These are phyloP conservation scores for Diachasma alloeum DNA, from an alignment of 1,140 invertebrate genomes.

Conservation along the genomic window DNA sequence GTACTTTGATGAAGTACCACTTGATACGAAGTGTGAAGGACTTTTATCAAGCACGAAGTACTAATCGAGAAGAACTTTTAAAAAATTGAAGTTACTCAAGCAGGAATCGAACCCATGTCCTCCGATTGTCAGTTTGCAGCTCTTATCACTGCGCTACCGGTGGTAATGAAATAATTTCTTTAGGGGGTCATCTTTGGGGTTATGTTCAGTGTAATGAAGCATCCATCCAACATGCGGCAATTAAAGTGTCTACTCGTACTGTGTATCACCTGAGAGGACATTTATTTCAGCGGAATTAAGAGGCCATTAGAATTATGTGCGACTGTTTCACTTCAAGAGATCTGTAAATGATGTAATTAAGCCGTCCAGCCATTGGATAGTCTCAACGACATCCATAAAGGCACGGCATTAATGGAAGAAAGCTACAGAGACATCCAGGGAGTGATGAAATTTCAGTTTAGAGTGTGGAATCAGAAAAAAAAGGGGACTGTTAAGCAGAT, in stretches of 20 bases:
- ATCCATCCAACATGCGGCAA: conserved; percentile 37
- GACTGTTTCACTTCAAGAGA: conserved; percentile 32
- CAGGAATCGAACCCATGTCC: no score
- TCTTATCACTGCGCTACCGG: background rate
- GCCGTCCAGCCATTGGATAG: conserved; percentile 31
- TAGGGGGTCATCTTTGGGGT: background rate
- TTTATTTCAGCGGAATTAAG: conserved; percentile 41
- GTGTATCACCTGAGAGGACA: conserved; percentile 55
- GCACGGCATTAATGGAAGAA: background rate
- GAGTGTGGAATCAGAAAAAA: background rate
- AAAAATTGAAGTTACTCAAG: no score
- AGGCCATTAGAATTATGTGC: conserved; percentile 32
- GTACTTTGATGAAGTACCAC: no score
- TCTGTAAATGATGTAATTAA: conserved; percentile 60
- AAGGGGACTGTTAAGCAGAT: background rate
- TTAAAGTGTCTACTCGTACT: conserved; percentile 56
- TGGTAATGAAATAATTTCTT: background rate
- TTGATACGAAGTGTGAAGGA: no score
- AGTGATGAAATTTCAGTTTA: background rate
- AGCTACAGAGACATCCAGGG: background rate
- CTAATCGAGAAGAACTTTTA: no score
- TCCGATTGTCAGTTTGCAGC: no score
- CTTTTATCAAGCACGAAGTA: no score
- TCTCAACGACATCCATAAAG: conserved; percentile 29
- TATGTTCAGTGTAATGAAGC: background rate